These are phyloP conservation scores for Tenebrio molitor DNA, from an alignment of 1,140 invertebrate species.

Conservation along the genomic window DNA sequence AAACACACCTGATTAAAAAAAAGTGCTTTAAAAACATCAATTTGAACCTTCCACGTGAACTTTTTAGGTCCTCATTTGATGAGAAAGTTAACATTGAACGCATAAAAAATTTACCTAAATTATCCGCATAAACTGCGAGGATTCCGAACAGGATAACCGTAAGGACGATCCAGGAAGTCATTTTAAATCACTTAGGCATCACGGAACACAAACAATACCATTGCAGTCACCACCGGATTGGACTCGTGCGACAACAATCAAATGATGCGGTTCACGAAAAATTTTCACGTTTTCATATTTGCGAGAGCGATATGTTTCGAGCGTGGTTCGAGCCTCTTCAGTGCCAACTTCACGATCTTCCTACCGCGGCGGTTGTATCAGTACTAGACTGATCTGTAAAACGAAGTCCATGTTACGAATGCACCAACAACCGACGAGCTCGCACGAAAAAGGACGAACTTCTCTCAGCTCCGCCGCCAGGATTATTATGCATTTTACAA, in stretches of 20 bases:
- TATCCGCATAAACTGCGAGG: conserved; percentile 47
- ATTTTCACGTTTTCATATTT: conserved; percentile 40
- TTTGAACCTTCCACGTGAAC: conserved; percentile 44
- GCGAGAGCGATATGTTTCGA: conserved; percentile 17
- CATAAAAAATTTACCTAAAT: conserved; percentile 50
- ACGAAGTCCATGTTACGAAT: conserved; percentile 44
- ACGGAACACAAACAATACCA: conserved; percentile 49
- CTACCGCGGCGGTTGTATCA: conserved; percentile 46
- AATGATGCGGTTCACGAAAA: neutral
- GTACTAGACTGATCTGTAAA: conserved; percentile 50
- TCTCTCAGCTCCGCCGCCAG: neutral
- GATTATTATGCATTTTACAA: conserved; percentile 36
- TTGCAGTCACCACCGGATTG: conserved; percentile 29
- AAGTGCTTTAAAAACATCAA: conserved; percentile 34
- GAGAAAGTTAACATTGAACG: conserved; percentile 10
- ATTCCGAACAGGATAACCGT: conserved; percentile 43
- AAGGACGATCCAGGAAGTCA: conserved; percentile 52
- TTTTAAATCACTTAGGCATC: conserved; percentile 50
- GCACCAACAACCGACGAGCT: conserved; percentile 19
- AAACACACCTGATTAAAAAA: conserved; percentile 16
- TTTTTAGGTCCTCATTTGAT: conserved; percentile 42
- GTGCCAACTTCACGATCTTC: conserved; percentile 16
- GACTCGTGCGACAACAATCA: neutral
- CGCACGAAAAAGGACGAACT: conserved; percentile 21
- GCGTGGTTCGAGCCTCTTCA: conserved; percentile 22